These are phyloP conservation scores for Actinia equina DNA, from an alignment of 64 coral and sea anemone genomes.

Conservation along the genomic window DNA sequence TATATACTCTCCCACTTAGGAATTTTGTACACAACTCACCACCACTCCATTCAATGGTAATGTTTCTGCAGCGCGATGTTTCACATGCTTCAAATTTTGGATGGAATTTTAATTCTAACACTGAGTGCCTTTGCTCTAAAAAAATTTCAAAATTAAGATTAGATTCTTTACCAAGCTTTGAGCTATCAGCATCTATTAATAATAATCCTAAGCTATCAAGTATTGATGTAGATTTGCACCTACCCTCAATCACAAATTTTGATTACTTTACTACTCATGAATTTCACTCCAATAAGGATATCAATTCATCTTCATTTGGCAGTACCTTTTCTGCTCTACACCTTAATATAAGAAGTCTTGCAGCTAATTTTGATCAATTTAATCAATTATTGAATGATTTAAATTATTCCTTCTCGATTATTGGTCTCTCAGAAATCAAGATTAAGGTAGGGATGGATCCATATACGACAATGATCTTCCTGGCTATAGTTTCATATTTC, in stretches of 20 bases:
- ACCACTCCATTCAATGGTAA: too few relatives aligned
- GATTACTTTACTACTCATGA: conserved; percentile 38
- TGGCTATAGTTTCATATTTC: conserved; percentile 11
- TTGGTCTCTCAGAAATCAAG: conserved; percentile 62
- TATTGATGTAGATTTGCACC: neutral
- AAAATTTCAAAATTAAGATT: conserved; percentile 13
- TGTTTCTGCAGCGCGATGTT: too few relatives aligned
- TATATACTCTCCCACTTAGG: too few relatives aligned
- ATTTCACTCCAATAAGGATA: conserved; percentile 11
- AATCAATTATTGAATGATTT: conserved; percentile 28
- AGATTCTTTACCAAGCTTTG: neutral
- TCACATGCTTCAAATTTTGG: too few relatives aligned
- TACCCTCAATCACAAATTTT: conserved; percentile 30
- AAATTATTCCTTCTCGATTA: neutral
- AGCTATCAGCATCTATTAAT: neutral
- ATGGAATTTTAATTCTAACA: neutral
- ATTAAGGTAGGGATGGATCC: neutral
- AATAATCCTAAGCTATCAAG: neutral
- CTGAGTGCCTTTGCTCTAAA: neutral
- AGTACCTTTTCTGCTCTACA: conserved; percentile 47
- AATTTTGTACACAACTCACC: too few relatives aligned
- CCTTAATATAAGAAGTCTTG: conserved; percentile 62
- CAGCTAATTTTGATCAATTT: conserved; percentile 58
- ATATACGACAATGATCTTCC: neutral
- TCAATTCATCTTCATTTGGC: neutral